Evolutionary conservation across 1,140 invertebrate species (phyloP).

Genomic region (Aplysia californica): DNA sequence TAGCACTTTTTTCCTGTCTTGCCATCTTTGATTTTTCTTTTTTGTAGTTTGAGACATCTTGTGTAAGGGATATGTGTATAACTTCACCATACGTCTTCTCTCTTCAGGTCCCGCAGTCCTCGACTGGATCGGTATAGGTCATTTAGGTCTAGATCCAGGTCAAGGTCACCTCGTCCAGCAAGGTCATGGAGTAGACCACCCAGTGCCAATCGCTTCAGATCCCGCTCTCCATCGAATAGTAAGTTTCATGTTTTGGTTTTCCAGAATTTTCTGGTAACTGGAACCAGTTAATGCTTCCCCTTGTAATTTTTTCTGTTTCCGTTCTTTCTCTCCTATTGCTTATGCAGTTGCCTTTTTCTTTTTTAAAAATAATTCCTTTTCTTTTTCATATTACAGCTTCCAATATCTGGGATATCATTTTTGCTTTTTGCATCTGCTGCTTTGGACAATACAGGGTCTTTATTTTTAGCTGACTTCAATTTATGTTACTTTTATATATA

Average conservation of each 20-base stretch:
- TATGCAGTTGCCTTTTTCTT: background rate
- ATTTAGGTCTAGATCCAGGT: slow-evolving; percentile 30
- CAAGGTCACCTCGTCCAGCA: slow-evolving; percentile 32
- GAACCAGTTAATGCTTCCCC: background rate
- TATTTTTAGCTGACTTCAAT: too few relatives aligned
- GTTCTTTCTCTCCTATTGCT: background rate
- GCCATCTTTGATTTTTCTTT: too few relatives aligned
- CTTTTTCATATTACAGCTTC: background rate
- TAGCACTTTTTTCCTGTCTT: too few relatives aligned
- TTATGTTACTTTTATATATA: too few relatives aligned
- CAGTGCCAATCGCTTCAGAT: background rate
- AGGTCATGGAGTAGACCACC: slow-evolving; percentile 40
- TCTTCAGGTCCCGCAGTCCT: too few relatives aligned
- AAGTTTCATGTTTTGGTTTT: background rate
- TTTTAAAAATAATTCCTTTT: background rate
- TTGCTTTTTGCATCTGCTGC: background rate
- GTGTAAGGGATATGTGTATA: too few relatives aligned
- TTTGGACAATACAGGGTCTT: too few relatives aligned
- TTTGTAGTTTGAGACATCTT: too few relatives aligned
- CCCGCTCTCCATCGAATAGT: slow-evolving; percentile 19
- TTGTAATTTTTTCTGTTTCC: background rate
- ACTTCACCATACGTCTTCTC: too few relatives aligned
- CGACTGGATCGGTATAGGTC: slow-evolving; percentile 1
- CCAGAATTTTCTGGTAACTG: background rate
- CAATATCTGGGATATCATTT: background rate